phyloP scores from a whole-genome alignment of 1,140 invertebrate genomes.

The Calliphora vicina region DNA sequence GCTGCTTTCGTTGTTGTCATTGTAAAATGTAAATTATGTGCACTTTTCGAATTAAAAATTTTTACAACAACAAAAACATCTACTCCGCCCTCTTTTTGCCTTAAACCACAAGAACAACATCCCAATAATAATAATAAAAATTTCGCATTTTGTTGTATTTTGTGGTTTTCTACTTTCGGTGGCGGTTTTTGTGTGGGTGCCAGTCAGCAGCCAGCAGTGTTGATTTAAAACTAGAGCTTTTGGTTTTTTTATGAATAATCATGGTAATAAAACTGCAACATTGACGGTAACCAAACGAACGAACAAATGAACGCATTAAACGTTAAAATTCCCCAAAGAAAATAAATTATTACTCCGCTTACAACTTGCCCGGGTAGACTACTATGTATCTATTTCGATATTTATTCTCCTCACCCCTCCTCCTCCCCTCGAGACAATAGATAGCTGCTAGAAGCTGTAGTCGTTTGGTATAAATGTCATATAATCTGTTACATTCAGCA shows the following conservation, averaged over 20 bases:
- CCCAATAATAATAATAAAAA: neutral
- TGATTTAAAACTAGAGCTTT: slow-evolving; percentile 1
- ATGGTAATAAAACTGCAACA: slow-evolving; percentile 13
- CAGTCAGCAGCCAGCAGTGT: neutral
- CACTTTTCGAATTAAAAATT: neutral
- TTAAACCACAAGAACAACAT: neutral
- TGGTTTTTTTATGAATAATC: neutral
- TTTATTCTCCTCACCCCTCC: neutral
- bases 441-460: neutral
- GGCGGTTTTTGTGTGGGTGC: neutral
- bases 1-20: neutral
- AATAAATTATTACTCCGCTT: neutral
- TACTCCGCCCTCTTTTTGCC: neutral
- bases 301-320: neutral
- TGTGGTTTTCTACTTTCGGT: neutral
- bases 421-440: neutral
- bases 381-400: neutral
- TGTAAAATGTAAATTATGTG: slow-evolving; percentile 14
- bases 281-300: neutral
- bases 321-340: slow-evolving; percentile 8
- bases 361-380: neutral
- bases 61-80: neutral
- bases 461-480: neutral
- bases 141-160: neutral
- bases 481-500: neutral